Percentiles rank a stretch among this genome's conserved stretches.
Conservation (phyloP, 2,888 invertebrate species). For the Agrotis puta region DNA sequence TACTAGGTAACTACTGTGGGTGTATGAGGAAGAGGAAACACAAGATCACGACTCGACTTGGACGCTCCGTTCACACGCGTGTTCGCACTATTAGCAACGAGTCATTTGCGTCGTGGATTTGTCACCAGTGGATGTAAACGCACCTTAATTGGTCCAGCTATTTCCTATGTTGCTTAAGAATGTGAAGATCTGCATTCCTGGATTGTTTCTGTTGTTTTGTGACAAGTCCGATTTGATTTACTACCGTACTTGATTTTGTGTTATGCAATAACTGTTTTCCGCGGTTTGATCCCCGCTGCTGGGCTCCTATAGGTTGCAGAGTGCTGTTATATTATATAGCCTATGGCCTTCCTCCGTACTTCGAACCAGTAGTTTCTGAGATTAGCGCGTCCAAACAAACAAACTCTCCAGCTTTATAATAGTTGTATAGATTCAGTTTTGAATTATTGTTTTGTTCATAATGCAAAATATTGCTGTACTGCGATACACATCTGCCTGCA, state of each 20-base stretch:
- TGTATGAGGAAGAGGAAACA: conserved; percentile 77
- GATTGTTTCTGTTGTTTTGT: conserved; percentile 56
- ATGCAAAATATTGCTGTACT: too few species aligned
- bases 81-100: conserved; percentile 77
- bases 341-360: too few species aligned
- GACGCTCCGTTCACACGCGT: conserved; percentile 74
- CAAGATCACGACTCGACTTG: conserved; percentile 76
- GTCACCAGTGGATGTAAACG: conserved; percentile 51
- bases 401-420: too few species aligned
- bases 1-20: conserved; percentile 22
- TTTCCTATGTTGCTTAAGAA: conserved; percentile 42
- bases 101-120: conserved; percentile 66
- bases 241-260: neutral
- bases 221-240: conserved; percentile 13
- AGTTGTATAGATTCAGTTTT: neutral
- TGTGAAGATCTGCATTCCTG: conserved; percentile 42
- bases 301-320: too few species aligned
- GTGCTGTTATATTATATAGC: too few species aligned
- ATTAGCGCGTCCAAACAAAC: too few species aligned
- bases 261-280: too few species aligned
- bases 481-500: too few species aligned
- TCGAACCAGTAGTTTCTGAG: too few species aligned
- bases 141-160: conserved; percentile 62
- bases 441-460: neutral
- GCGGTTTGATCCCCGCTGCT: too few species aligned